Percentiles rank a stretch among this genome's conserved stretches.
These are phyloP conservation scores for Galaxea fascicularis DNA, from an alignment of 92 coral and sea anemone species.

Conservation along the genomic window DNA sequence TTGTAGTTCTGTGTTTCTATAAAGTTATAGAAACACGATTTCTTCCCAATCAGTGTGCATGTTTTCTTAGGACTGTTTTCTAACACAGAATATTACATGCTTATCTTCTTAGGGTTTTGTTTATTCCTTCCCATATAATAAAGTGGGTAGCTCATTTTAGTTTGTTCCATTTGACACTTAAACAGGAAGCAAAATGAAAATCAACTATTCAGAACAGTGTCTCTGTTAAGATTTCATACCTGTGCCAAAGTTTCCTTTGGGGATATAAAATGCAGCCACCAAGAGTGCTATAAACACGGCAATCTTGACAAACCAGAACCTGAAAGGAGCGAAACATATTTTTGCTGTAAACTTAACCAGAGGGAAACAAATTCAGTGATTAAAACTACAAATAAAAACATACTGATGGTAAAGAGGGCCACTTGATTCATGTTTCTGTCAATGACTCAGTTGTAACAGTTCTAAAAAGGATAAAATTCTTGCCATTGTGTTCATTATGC, in stretches of 20 bases:
- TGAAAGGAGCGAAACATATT: conserved; percentile 17
- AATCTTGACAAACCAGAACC: conserved; percentile 96
- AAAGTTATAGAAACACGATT: neutral
- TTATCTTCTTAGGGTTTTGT: too few species aligned
- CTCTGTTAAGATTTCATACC: conserved; percentile 38
- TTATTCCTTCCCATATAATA: too few species aligned
- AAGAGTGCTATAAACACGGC: conserved; percentile 77
- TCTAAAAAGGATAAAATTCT: too few species aligned
- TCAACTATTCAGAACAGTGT: neutral
- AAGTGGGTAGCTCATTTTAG: too few species aligned
- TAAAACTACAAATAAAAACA: too few species aligned
- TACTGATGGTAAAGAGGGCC: too few species aligned
- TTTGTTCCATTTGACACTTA: neutral
- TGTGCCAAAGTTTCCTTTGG: conserved; percentile 89
- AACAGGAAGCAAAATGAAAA: neutral
- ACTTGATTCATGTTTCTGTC: too few species aligned
- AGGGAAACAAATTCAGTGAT: neutral
- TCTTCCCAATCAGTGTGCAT: neutral
- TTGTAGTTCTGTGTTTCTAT: neutral
- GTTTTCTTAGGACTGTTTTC: neutral
- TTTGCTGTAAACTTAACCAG: neutral
- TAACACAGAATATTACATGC: too few species aligned
- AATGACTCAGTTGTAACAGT: too few species aligned
- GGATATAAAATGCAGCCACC: conserved; percentile 95
- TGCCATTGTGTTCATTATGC: too few species aligned